Evolutionary conservation across 1,140 invertebrate genomes (phyloP), one percentile per base, ranked within the genome.

Genomic region (Leptonema lineaticorne): DNA sequence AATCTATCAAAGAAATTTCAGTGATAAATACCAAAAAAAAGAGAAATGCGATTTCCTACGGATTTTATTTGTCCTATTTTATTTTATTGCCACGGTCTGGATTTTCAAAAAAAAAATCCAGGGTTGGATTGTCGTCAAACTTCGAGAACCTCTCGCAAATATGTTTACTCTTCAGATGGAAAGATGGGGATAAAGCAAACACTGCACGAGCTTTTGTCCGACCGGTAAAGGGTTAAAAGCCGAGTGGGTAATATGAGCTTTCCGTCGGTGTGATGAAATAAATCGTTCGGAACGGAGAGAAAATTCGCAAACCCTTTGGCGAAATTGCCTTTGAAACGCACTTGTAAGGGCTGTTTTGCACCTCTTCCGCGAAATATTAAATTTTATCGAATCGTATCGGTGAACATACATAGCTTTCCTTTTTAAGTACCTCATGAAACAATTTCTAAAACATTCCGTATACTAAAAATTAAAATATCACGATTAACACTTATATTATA

Each of bases 101-200:
- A n/a, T n/a, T n/a, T n/a, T n/a, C n/a, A n/a, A n/a, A n/a, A n/a
- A n/a, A n/a, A n/a, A n/a, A n/a, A n/a, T n/a, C n/a, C n/a, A n/a
- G n/a, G n/a, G n/a, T n/a, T n/a, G n/a, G n/a, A n/a, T n/a, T n/a
- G n/a, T n/a, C n/a, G n/a, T 53, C 48, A 53, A 53, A 20, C 9
- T 9, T 20, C 20, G 48, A 53, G 48, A 53, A 20, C 48, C n/a
- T 53, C 22, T 53, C 48, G 48, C 20, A 53, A 20, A 53, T 53
- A 53, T 53, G 20, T 53, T 53, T 53, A 53, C 48, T 20, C 48
- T 18, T 20, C 22, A 53, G 45, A 48, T 5, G n/a, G n/a, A n/a
- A 20, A 11, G 11, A 9, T 9, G 48, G 24, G 48, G 48, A 18
- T 20, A 53, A 20, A 53, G 24, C 48, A 53, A 53, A 9, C 48